Evolutionary conservation across 2,888 invertebrate species (phyloP), one percentile per base, ranked within the genome.

Genomic region (Nipponacmea schrenckii): DNA sequence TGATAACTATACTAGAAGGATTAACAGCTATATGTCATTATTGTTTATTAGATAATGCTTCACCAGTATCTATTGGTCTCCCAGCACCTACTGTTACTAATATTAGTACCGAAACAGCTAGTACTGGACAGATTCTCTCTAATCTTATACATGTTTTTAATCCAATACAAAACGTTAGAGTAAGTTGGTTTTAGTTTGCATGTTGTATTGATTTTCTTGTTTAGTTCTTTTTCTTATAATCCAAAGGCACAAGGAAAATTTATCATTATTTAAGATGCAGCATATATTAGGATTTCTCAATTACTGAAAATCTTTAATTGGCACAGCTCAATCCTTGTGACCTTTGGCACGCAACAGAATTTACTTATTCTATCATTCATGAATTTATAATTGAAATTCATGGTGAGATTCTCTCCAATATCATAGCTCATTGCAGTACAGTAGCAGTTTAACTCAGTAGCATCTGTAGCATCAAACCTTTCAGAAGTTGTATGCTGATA

Each of bases 141-240:
- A 95, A 94, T 87, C 91, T 96, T 56, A 93, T 95, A 68, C 94
- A 94, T 86, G 94, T 94, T 2, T 95, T 95, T 85, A 92, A 94
- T 78, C 93, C 94, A 7, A 90, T 91, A n/a, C 83, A 83, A 26
- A 79, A 74, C 70, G 81, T 79, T 73, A 81, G 84, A 81, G 87
- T 87, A 73, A 79, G 82, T 77, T 56, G 10, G 7, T 4, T 62
- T 14, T 39, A 27, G n/a, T 17, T 20, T 12, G 15, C 46, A 8
- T 63, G 24, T 26, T 20, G 8, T 27, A 63, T 5, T 20, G 24
- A 63, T 14, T 63, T 20, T n/a, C n/a, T n/a, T n/a, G n/a, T n/a
- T n/a, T n/a, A n/a, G n/a, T n/a, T n/a, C n/a, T n/a, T n/a, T n/a
- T n/a, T n/a, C n/a, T n/a, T n/a, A n/a, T n/a, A n/a, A n/a, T n/a